phyloP scores from a whole-genome alignment of 2,888 invertebrate genomes.

The Platynereis dumerilii region DNA sequence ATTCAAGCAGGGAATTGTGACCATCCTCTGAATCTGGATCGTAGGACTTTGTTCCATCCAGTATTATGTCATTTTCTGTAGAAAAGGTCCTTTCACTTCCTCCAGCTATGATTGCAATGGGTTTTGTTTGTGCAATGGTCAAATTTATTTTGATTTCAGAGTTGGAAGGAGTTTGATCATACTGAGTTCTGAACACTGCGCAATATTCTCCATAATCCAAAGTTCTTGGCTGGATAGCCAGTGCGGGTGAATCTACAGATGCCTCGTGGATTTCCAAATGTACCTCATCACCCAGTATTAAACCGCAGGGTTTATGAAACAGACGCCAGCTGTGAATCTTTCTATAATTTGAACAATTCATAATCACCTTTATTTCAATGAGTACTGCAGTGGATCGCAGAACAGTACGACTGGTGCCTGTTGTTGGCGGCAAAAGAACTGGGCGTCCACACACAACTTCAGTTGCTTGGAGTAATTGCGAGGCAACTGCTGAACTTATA shows the following conservation, averaged over 20 bases:
- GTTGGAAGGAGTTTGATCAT: background rate
- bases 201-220: constrained; percentile 3
- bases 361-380: constrained; percentile 8
- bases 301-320: background rate
- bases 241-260: background rate
- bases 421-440: background rate
- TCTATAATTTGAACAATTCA: constrained; percentile 13
- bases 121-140: background rate
- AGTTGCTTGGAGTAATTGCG: background rate
- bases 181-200: background rate
- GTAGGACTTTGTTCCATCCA: background rate
- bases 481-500: background rate
- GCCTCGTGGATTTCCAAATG: background rate
- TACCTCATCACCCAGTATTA: background rate
- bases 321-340: constrained; percentile 10
- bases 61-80: background rate
- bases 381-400: background rate
- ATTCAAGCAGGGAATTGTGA: too few species aligned
- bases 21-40: constrained; percentile 1
- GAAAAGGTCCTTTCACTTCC: background rate
- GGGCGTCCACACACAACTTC: constrained; percentile 9
- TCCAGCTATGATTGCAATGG: background rate
- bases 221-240: background rate
- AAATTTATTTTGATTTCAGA: background rate
- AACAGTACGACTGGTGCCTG: background rate